Percentiles rank a stretch among this genome's conserved stretches.
These are phyloP conservation scores for Microcebus griseorufus DNA, from an alignment of 2,113 vertebrate species.

Conservation along the genomic window DNA sequence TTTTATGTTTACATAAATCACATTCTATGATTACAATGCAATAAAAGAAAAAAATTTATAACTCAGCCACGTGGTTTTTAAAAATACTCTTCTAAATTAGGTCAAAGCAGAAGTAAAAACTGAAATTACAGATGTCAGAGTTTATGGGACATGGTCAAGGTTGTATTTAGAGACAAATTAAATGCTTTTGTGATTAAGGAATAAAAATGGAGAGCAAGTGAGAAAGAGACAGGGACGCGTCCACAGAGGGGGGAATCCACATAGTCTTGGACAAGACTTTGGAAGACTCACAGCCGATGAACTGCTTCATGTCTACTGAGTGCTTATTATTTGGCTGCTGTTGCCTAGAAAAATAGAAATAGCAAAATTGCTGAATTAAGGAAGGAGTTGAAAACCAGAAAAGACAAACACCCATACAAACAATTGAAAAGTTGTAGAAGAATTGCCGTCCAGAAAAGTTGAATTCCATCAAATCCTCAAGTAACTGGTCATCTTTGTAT, in stretches of 20 bases:
- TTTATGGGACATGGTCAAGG: not conserved
- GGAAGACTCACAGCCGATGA: not conserved
- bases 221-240: not conserved
- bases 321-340: too few relatives aligned
- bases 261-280: rapidly evolving
- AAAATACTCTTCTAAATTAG: conserved; percentile 48
- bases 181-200: not conserved
- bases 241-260: not conserved
- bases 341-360: not conserved
- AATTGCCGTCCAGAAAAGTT: not conserved
- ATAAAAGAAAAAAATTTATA: not conserved
- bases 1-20: conserved; percentile 14
- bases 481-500: not conserved
- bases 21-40: not conserved
- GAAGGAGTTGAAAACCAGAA: not conserved
- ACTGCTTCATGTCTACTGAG: rapidly evolving
- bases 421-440: not conserved
- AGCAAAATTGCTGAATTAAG: not conserved
- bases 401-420: not conserved
- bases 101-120: conserved; percentile 47
- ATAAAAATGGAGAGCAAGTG: not conserved
- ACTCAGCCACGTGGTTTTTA: not conserved
- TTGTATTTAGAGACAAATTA: not conserved
- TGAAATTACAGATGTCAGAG: not conserved
- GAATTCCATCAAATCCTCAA: too few relatives aligned